Percentiles rank a stretch among this genome's conserved stretches.
phyloP scores from a whole-genome alignment of 2,113 vertebrate species.

The Callopanchax toddi region DNA sequence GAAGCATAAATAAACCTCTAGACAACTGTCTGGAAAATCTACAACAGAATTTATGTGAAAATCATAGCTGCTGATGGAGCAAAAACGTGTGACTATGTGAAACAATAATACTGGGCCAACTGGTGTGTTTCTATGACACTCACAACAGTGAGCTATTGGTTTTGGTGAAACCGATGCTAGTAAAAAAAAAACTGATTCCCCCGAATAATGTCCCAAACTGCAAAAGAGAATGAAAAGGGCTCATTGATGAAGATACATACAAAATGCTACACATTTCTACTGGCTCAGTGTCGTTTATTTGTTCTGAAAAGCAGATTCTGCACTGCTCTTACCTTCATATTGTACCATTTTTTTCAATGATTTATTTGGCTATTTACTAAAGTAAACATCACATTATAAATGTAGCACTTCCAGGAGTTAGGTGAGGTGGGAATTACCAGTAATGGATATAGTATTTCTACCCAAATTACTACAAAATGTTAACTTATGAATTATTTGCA shows the following conservation, averaged over 20 bases:
- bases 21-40: background rate
- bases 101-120: background rate
- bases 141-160: background rate
- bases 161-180: background rate
- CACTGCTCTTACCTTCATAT: too few species aligned
- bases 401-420: too few species aligned
- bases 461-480: too few species aligned
- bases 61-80: background rate
- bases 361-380: too few species aligned
- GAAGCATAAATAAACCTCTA: background rate
- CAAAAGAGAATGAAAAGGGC: background rate
- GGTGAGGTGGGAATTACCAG: too few species aligned
- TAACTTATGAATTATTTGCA: too few species aligned
- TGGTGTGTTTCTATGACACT: background rate
- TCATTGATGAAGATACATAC: background rate
- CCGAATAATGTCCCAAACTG: background rate
- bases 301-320: background rate
- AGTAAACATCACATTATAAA: background rate
- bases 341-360: too few species aligned
- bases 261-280: background rate
- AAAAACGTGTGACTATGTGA: background rate
- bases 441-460: too few species aligned
- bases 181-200: background rate
- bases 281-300: background rate
- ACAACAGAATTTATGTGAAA: background rate